These are phyloP conservation scores for Falco punctatus DNA, from an alignment of 2,113 vertebrate species.

Conservation along the genomic window DNA sequence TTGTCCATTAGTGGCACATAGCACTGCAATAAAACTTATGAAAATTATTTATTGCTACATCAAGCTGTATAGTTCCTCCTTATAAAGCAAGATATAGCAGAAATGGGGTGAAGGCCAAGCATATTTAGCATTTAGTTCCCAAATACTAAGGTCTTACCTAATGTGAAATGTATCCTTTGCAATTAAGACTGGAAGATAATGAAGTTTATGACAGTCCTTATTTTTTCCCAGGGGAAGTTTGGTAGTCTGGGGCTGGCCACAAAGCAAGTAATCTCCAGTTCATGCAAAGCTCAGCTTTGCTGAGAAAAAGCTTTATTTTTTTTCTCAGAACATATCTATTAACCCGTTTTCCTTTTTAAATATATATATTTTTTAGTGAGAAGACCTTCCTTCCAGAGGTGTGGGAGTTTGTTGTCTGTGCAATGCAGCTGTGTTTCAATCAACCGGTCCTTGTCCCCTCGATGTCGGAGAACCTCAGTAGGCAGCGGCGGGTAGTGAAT, in stretches of 20 bases:
- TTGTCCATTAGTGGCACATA: slow-evolving; percentile 37
- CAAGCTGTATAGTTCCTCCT: neutral
- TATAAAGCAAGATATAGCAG: neutral
- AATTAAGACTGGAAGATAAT: slow-evolving; percentile 48
- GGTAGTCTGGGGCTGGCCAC: neutral
- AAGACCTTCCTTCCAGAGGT: neutral
- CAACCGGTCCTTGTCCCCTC: neutral
- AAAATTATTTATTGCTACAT: slow-evolving; percentile 60
- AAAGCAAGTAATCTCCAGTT: neutral
- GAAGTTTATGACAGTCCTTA: slow-evolving; percentile 37
- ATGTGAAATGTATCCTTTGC: neutral
- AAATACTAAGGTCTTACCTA: slow-evolving; percentile 4
- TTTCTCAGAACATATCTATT: neutral
- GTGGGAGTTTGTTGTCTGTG: neutral
- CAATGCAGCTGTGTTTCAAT: neutral
- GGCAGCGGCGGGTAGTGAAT: neutral
- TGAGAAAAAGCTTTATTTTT: neutral
- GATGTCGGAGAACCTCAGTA: accelerated
- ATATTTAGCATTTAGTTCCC: slow-evolving; percentile 14
- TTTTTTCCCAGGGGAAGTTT: neutral
- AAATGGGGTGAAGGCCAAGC: slow-evolving; percentile 11
- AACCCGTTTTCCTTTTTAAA: neutral
- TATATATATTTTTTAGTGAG: neutral
- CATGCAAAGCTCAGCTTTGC: neutral
- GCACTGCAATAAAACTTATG: slow-evolving; percentile 28